Conservation (phyloP, 2,888 invertebrate genomes). For the Drosophila colorata region DNA sequence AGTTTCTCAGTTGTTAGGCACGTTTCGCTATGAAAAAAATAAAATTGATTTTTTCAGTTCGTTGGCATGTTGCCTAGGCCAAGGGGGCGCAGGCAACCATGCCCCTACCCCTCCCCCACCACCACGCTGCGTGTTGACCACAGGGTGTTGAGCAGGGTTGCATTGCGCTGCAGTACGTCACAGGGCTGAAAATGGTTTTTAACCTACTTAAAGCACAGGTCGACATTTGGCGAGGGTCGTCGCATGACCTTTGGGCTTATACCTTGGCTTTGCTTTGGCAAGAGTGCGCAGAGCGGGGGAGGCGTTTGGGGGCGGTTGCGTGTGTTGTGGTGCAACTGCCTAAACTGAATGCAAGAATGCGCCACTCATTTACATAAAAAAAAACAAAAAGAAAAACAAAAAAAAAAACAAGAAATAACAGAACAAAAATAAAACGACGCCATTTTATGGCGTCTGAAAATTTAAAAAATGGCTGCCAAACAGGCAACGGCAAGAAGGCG, state of each 20-base stretch:
- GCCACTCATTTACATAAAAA: constrained; percentile 50
- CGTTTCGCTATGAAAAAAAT: constrained; percentile 47
- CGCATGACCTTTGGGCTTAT: constrained; percentile 74
- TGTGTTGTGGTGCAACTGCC: constrained; percentile 21
- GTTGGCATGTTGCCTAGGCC: constrained; percentile 75
- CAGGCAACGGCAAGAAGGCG: not conserved
- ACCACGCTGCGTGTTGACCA: constrained; percentile 44
- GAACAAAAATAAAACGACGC: constrained; percentile 23
- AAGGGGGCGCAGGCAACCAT: not conserved
- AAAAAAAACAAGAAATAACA: not conserved
- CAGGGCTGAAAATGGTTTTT: constrained; percentile 70
- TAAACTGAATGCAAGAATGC: constrained; percentile 37
- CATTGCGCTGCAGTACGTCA: constrained; percentile 46
- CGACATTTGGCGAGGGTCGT: constrained; percentile 77
- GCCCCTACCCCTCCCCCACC: not conserved
- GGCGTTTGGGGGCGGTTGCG: not conserved
- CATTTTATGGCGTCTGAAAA: constrained; percentile 41
- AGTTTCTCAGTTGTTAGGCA: constrained; percentile 78
- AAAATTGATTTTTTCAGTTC: constrained; percentile 79
- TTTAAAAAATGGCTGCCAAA: constrained; percentile 47
- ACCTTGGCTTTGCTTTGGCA: constrained; percentile 36
- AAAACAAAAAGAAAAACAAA: not conserved
- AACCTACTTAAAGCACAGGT: constrained; percentile 77
- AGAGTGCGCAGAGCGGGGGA: not conserved
- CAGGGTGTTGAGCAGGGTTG: constrained; percentile 44